These are phyloP conservation scores for Macropodus opercularis DNA, from an alignment of 2,797 vertebrate species.

Conservation along the genomic window DNA sequence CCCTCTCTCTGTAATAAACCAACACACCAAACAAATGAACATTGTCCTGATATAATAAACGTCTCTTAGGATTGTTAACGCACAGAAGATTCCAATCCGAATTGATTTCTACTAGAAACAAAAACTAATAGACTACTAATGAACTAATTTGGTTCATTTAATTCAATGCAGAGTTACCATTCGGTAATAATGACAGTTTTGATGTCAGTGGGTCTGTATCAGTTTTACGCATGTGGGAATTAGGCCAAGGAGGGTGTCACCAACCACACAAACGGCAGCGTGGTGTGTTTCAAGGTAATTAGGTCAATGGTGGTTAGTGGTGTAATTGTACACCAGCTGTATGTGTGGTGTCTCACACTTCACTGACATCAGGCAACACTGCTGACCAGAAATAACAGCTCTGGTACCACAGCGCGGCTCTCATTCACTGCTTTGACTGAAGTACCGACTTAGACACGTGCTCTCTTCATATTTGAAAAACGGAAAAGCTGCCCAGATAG, in stretches of 20 bases:
- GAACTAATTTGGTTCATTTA: background rate
- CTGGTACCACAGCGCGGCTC: background rate
- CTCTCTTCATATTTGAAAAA: too few species aligned
- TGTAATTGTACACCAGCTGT: conserved; percentile 59
- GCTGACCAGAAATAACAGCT: conserved; percentile 14
- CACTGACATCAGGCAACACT: conserved; percentile 18
- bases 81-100: background rate
- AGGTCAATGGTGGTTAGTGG: conserved; percentile 63
- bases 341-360: conserved; percentile 12
- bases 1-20: conserved; percentile 69
- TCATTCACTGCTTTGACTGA: background rate
- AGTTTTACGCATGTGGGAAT: conserved; percentile 1
- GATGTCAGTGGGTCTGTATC: conserved; percentile 4
- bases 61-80: background rate
- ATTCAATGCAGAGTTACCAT: background rate
- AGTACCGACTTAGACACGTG: background rate
- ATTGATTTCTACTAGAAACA: background rate
- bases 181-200: conserved; percentile 1
- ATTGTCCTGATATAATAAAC: background rate
- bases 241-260: conserved; percentile 10
- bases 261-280: conserved; percentile 18
- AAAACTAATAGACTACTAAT: too few species aligned
- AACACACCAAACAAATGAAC: conserved; percentile 11
- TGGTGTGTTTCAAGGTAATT: conserved; percentile 62
- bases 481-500: too few species aligned